Evolutionary conservation across 2,797 vertebrate species (phyloP).

Genomic region (Sylvilagus floridanus): DNA sequence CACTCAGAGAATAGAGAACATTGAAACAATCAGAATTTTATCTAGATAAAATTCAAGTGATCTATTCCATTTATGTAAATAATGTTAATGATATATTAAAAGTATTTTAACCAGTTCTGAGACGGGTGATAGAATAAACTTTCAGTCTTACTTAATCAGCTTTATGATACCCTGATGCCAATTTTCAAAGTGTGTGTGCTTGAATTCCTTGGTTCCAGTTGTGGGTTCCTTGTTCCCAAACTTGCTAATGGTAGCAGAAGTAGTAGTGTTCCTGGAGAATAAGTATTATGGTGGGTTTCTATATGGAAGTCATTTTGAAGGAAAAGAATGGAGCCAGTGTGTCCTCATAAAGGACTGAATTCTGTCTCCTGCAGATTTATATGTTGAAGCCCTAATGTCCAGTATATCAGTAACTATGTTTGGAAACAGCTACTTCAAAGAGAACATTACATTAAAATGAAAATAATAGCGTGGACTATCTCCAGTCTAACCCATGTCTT

Average conservation of each 20-base stretch:
- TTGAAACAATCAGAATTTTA: conserved; percentile 42
- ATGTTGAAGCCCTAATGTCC: background rate
- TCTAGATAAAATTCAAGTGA: background rate
- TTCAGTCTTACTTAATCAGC: background rate
- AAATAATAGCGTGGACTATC: too few species aligned
- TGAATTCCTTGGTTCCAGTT: background rate
- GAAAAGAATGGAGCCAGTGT: background rate
- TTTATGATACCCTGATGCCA: background rate
- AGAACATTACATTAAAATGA: background rate
- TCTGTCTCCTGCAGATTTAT: too few species aligned
- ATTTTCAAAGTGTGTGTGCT: background rate
- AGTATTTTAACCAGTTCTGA: conserved; percentile 70
- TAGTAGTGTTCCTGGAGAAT: background rate
- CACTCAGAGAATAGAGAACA: conserved; percentile 24
- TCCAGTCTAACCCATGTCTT: background rate
- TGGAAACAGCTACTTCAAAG: background rate
- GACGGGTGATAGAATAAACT: background rate
- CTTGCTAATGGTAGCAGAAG: background rate
- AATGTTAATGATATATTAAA: background rate
- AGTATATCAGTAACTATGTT: background rate
- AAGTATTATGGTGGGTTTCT: background rate
- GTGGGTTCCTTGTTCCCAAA: background rate
- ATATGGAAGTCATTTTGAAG: background rate
- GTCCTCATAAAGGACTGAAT: background rate
- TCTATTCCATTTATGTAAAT: too few species aligned